Conservation (phyloP, 2,797 vertebrate species). For the Lophura swinhoii region DNA sequence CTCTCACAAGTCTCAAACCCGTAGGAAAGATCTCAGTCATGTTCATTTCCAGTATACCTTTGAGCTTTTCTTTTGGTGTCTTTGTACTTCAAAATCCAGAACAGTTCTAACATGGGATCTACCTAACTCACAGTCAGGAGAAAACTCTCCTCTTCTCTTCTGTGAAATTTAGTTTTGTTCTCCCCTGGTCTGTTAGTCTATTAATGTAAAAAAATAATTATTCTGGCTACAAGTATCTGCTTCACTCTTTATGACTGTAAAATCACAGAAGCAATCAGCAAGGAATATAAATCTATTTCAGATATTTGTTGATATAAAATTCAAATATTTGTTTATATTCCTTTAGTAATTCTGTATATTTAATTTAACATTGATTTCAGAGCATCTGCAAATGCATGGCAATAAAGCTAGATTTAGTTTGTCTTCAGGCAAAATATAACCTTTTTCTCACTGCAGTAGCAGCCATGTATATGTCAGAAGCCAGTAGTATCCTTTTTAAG, state of each 20-base stretch:
- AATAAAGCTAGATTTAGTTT: slow-evolving; percentile 47
- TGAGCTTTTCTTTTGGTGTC: not conserved
- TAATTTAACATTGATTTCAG: slow-evolving; percentile 39
- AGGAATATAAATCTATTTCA: not conserved
- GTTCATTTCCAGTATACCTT: not conserved
- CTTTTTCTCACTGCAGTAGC: slow-evolving; percentile 40
- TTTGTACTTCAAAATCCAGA: not conserved
- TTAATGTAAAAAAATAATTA: not conserved
- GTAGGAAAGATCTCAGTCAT: not conserved
- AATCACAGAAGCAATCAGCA: not conserved
- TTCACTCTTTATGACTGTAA: not conserved
- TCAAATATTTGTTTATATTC: not conserved
- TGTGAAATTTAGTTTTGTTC: not conserved
- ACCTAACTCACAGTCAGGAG: not conserved
- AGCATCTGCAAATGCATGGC: not conserved
- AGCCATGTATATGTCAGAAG: not conserved
- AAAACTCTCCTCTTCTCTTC: not conserved
- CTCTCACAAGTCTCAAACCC: fast-evolving
- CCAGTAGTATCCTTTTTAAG: not conserved
- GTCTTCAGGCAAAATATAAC: slow-evolving; percentile 42
- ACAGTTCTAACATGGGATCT: not conserved
- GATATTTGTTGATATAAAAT: not conserved
- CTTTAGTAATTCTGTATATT: slow-evolving; percentile 14
- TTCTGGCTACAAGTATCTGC: not conserved
- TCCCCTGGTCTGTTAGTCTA: not conserved